Evolutionary conservation across 2,113 vertebrate genomes (phyloP), one percentile per base, ranked within the genome.

Genomic region (Hystrix brachyura): DNA sequence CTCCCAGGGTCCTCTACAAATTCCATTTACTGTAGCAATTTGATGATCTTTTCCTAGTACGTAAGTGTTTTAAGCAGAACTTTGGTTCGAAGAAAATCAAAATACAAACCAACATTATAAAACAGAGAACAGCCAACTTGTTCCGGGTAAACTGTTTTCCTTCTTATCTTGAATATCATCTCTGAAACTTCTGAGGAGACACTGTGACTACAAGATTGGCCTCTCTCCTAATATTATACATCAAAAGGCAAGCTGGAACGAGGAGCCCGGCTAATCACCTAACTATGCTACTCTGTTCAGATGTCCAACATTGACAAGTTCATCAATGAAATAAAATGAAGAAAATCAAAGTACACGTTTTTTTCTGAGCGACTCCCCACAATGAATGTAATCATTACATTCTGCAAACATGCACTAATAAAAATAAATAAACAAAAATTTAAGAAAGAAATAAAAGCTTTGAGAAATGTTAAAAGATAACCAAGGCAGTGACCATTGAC

Each of bases 31-130:
- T 81, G 2, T n/a, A 95, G 21, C 29, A 65, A 25, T 76, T 46
- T 7, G 21, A 14, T 59, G 8, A 38, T 69, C 32, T 94, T 83
- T 83, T 57, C 14, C 23, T 23, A 62, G 34, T 67, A 15, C 34
- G 89, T 80, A 71, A 25, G 4, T 17, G 4, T 69, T 95, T 87
- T 71, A 34, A 79, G 38, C 25, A 64, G 15, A 89, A 72, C 13
- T 80, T 89, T 29, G 38, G 53, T 94, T 79, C 15, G 88, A 95
- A 60, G 9, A 43, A 93, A 60, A 71, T 62, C 21, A 78, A 72
- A 91, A 46, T 82, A 91, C 19, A 88, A 80, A 32, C 10, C 60
- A 86, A 71, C 79, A 76, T 27, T 14, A 71, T 32, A 19, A 86
- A 89, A 65, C 12, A 78, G 34, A 78, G 46, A 65, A 43, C 93